Evolutionary conservation across 2,888 invertebrate species (phyloP), one percentile per base, ranked within the genome.

Genomic region (Desoria tigrina): DNA sequence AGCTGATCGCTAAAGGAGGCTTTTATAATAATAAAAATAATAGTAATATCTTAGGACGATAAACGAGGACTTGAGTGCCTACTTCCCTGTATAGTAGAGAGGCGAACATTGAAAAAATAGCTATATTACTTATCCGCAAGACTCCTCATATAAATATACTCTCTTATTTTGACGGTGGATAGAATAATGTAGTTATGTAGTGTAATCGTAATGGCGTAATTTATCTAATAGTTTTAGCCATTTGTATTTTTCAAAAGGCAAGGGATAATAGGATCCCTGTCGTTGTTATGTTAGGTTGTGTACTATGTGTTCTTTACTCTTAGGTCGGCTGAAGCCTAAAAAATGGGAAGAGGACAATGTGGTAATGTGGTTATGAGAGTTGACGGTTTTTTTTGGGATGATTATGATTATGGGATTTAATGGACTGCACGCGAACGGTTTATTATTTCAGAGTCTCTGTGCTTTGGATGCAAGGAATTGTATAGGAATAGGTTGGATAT

Each of bases 371-470:
- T 28, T 37, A 16, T 51, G 18, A 32, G 42, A 37, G 32, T 57
- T 57, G 56, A 37, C 24, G 51, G 11, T 21, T 57, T 57, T 57
- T 57, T 54, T 26, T 55, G 28, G 37, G 21, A 57, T 37, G 28
- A 23, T 55, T 55, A 55, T 55, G 28, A 57, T 57, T 55, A 39
- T 57, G 56, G 42, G 56, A 63, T 63, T 67, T 67, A 67, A 67
- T 67, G 67, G 55, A 37, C 51, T 67, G 63, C 67, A 67, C 67
- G 67, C 67, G 67, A 67, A 23, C 45, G 21, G 45, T 45, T 45
- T 45, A 45, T 45, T 45, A 45, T 45, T 45, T 45, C 45, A 6
- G 9, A 45, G 45, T 32, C n/a, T n/a, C n/a, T n/a, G n/a, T n/a
- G n/a, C n/a, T n/a, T n/a, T n/a, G n/a, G n/a, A n/a, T n/a, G n/a